Evolutionary conservation across 2,113 vertebrate species (phyloP).

Genomic region (Ahaetulla prasina): DNA sequence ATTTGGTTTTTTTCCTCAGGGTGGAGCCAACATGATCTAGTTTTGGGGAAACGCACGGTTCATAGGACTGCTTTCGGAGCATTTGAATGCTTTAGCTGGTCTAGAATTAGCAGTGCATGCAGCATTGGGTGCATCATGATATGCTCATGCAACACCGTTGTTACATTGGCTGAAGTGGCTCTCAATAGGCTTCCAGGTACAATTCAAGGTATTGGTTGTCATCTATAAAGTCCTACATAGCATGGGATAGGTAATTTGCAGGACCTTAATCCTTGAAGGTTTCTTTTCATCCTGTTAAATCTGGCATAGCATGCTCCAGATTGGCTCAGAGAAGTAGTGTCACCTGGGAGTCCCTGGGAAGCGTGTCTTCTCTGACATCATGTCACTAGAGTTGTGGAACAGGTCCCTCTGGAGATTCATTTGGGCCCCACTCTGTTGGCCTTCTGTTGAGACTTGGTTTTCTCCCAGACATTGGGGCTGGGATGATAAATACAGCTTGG

Average conservation of each 20-base stretch:
- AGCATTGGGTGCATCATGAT: neutral
- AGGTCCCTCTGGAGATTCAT: neutral
- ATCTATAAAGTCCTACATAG: neutral
- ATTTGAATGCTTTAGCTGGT: neutral
- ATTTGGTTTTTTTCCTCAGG: neutral
- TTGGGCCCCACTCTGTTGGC: neutral
- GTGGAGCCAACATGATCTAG: neutral
- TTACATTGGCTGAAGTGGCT: neutral
- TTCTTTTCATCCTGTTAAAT: neutral
- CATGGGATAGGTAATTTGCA: neutral
- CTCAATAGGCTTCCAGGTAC: neutral
- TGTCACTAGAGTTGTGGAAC: neutral
- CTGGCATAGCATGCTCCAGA: neutral
- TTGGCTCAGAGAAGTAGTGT: neutral
- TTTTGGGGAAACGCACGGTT: neutral
- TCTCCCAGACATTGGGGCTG: neutral
- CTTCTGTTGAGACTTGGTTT: neutral
- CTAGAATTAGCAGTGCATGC: neutral
- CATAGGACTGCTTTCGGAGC: neutral
- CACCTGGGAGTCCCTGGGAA: neutral
- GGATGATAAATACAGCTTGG: neutral
- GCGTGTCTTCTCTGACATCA: neutral
- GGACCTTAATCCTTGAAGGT: neutral
- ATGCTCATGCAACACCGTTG: neutral
- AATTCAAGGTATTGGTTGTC: neutral